Base-by-base conservation (phyloP, 1,140 invertebrate species). In the Rhopalosiphum padi region DNA sequence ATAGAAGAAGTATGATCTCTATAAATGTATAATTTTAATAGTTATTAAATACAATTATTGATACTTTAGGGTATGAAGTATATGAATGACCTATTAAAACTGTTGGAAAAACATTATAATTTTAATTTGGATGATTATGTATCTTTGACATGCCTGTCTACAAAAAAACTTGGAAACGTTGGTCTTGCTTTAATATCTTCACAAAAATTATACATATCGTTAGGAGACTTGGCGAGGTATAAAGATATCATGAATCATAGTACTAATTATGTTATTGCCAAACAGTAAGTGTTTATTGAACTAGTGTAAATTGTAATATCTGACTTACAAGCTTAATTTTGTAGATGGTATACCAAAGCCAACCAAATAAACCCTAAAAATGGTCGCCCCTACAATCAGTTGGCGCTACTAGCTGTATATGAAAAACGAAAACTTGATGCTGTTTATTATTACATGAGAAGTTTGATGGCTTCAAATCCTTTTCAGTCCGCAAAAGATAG, bases 381-480 rank as follows among this genome's bases (percentile, higher is more conserved):
- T 96, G 98, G 98, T 53, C 96, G 97, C 94, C 98, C 98, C 30
- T 99, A 99, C 95, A 98, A 99, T 95, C 98, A 99, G 95, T 96
- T 99, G 94, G 99, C 98, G n/a, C 96, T 99, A 94, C 96, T 99
- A 94, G 98, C 98, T 37, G 96, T 98, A 94, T 98, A 98, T 95
- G 97, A 97, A 87, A 98, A 99, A 96, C 97, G 97, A 95, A 98
- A 98, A 96, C 96, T 99, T 92, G 99, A 99, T 95, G 98, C 98
- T n/a, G 98, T 99, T 25, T 99, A 99, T 95, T 99, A 98, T 95
- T 99, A 99, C 95, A 98, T 99, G 97, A 96, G 98, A 94, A 99
- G 98, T 95, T 96, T 99, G 91, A 98, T 98, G 96, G 97, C 98
- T 60, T 98, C 98, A 37, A 99, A 99, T 96, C 98, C 98, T 22